Conservation (phyloP, 2,113 vertebrate species). For the Nerophis lumbriciformis region DNA sequence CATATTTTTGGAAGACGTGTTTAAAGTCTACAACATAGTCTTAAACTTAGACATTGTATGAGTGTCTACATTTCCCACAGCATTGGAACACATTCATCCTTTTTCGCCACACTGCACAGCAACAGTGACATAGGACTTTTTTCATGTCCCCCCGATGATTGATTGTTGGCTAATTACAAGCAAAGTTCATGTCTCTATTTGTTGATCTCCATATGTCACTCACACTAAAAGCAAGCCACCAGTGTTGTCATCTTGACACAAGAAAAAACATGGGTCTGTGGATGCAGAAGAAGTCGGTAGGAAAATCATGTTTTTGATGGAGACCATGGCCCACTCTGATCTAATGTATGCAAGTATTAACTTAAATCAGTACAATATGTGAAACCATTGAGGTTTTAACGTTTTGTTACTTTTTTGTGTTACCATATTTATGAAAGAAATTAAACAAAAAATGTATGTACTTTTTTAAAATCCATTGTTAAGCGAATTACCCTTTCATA, state of each 20-base stretch:
- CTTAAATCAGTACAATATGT: no score
- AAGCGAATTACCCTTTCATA: conserved; percentile 16
- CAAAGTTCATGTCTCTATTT: conserved; percentile 3
- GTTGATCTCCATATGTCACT: not conserved
- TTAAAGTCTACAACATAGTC: no score
- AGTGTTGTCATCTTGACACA: not conserved
- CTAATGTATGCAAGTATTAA: not conserved
- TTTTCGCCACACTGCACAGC: not conserved
- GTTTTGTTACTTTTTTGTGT: no score
- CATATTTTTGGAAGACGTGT: no score
- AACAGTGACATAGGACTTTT: not conserved
- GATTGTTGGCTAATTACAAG: conserved; percentile 1
- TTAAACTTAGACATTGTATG: not conserved
- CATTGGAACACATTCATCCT: not conserved
- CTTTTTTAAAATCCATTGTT: not conserved
- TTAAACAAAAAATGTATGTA: no score
- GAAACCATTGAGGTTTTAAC: no score
- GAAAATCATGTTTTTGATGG: conserved; percentile 6
- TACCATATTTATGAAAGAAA: no score
- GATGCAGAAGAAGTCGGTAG: not conserved
- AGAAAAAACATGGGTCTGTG: not conserved
- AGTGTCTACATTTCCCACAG: not conserved
- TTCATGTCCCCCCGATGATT: not conserved
- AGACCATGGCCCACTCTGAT: not conserved
- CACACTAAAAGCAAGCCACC: not conserved